These are phyloP conservation scores for Takifugu flavidus DNA, from an alignment of 2,113 vertebrate species.

Conservation along the genomic window DNA sequence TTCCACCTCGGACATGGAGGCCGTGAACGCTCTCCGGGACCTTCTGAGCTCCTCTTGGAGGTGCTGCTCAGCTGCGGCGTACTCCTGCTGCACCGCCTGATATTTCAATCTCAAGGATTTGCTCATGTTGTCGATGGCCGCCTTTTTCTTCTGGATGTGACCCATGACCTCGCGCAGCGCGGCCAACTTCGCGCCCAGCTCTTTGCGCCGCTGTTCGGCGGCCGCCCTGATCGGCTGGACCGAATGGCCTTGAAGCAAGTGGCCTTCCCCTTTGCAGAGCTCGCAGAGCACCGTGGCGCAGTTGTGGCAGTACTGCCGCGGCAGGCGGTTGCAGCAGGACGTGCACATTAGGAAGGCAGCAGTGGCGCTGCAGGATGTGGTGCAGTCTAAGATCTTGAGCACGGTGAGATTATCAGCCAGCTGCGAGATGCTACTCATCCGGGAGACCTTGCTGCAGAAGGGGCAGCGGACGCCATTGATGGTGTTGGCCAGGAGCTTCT, in stretches of 20 bases:
- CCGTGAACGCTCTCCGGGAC: slow-evolving; percentile 84
- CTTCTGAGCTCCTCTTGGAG: slow-evolving; percentile 88
- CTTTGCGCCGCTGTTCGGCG: slow-evolving; percentile 85
- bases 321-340: slow-evolving; percentile 83
- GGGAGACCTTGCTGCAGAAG: slow-evolving; percentile 94
- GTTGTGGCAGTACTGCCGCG: slow-evolving; percentile 86
- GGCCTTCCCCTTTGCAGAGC: slow-evolving; percentile 79
- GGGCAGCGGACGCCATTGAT: slow-evolving; percentile 96
- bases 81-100: slow-evolving; percentile 87
- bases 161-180: slow-evolving; percentile 82
- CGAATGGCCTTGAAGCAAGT: slow-evolving; percentile 78
- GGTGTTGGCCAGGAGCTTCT: slow-evolving; percentile 90
- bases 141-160: slow-evolving; percentile 87
- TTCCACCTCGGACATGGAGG: slow-evolving; percentile 87
- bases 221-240: slow-evolving; percentile 83
- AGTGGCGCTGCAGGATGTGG: slow-evolving; percentile 79
- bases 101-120: slow-evolving; percentile 84
- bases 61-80: slow-evolving; percentile 83
- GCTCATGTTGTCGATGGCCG: slow-evolving; percentile 81
- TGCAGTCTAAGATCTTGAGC: slow-evolving; percentile 92
- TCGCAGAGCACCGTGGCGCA: slow-evolving; percentile 86
- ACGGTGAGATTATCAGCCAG: slow-evolving; percentile 93
- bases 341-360: slow-evolving; percentile 88
- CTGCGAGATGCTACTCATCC: slow-evolving; percentile 87
- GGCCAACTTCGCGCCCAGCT: slow-evolving; percentile 79